Percentiles rank a stretch among this genome's conserved stretches.
phyloP scores from a whole-genome alignment of 2,113 vertebrate species.

The Benitochromis conjunctus region DNA sequence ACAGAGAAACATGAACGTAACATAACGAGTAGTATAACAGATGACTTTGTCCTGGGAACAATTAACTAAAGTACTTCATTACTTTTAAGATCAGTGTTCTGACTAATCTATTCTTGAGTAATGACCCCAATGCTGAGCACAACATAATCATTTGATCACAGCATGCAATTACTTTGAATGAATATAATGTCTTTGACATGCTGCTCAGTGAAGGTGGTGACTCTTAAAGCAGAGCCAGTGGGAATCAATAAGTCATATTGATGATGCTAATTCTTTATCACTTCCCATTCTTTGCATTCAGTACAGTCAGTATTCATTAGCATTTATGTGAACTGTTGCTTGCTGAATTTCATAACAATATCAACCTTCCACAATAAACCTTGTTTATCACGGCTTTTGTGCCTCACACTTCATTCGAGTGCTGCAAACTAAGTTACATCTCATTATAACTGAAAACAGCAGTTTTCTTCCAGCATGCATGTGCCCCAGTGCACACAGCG shows the following conservation, averaged over 20 bases:
- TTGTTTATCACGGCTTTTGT: not conserved
- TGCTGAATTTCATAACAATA: not conserved
- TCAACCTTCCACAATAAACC: not conserved
- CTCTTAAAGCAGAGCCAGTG: not conserved
- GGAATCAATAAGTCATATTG: not conserved
- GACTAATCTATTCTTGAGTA: not conserved
- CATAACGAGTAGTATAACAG: not conserved
- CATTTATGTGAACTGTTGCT: rapidly evolving
- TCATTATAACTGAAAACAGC: rapidly evolving
- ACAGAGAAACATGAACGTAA: too few species aligned
- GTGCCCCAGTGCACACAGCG: not conserved
- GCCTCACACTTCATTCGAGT: not conserved
- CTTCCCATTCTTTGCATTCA: not conserved
- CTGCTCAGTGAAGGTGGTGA: not conserved
- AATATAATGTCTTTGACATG: not conserved
- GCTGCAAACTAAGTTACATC: not conserved
- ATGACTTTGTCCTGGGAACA: not conserved
- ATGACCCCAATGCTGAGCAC: not conserved
- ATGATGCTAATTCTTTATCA: not conserved
- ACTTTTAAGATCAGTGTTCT: not conserved
- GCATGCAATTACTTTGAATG: not conserved
- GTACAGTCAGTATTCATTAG: not conserved
- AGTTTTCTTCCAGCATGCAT: not conserved
- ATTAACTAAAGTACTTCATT: not conserved
- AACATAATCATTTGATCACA: not conserved